A percentile compares a stretch with the other conserved stretches of the same genome.
Conservation (phyloP, 2,888 invertebrate genomes). For the Bembecia ichneumoniformis region DNA sequence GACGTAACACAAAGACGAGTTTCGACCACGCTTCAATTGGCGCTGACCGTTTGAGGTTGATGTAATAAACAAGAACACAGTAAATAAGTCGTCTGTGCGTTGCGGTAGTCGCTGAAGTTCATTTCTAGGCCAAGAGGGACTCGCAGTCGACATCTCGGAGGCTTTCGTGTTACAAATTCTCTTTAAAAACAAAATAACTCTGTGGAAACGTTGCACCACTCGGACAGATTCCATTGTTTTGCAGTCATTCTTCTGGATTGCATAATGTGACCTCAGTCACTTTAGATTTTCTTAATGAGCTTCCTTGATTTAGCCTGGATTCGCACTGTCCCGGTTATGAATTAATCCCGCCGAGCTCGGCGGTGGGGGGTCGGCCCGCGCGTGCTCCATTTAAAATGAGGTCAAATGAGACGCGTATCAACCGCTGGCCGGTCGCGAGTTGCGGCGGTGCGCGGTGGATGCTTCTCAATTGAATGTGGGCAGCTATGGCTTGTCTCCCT, state of each 20-base stretch:
- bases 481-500: conserved; percentile 6
- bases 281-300: not conserved
- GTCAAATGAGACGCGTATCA: conserved; percentile 38
- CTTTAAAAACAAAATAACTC: no score
- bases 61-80: not conserved
- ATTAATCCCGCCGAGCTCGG: not conserved
- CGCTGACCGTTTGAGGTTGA: not conserved
- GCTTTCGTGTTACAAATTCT: no score
- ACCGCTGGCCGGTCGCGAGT: conserved; percentile 9
- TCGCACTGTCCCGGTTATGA: not conserved
- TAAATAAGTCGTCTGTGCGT: not conserved
- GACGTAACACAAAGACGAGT: not conserved
- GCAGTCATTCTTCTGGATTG: not conserved
- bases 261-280: not conserved
- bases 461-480: conserved; percentile 45
- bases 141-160: no score
- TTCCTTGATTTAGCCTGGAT: not conserved
- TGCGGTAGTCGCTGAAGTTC: no score
- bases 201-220: no score
- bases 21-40: not conserved
- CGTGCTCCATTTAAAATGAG: conserved; percentile 39
- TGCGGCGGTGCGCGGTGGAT: conserved; percentile 17
- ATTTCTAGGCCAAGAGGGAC: no score
- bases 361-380: conserved; percentile 3
- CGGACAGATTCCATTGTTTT: no score